phyloP scores from a whole-genome alignment of 2,113 vertebrate genomes.

The Microcebus murinus region DNA sequence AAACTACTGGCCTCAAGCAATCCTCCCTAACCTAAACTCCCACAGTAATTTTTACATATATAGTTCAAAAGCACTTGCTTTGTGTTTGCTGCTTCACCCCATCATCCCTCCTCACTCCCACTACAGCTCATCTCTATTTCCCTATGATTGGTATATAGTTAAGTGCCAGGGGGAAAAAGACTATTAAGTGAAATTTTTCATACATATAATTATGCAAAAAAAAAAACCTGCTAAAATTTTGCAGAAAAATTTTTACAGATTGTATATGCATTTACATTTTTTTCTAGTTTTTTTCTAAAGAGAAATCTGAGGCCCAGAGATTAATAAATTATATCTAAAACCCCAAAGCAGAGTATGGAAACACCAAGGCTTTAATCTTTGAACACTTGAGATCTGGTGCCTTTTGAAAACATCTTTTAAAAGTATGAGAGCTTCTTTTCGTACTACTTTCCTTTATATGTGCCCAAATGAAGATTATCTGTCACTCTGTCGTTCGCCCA shows the following conservation, averaged over 20 bases:
- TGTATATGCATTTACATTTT: neutral
- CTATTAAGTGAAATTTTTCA: neutral
- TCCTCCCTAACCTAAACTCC: neutral
- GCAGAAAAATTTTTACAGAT: neutral
- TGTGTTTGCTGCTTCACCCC: neutral
- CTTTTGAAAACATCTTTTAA: slow-evolving; percentile 22
- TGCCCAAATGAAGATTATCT: neutral
- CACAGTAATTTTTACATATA: neutral
- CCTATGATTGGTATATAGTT: neutral
- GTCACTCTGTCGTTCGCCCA: neutral
- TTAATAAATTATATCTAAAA: neutral
- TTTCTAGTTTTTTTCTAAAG: neutral
- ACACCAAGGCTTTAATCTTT: neutral
- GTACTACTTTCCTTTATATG: neutral
- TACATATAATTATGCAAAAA: neutral
- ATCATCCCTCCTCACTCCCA: neutral
- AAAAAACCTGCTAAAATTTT: neutral
- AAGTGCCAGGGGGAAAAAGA: neutral
- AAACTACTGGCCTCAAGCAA: neutral
- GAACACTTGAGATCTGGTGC: slow-evolving; percentile 6
- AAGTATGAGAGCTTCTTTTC: neutral
- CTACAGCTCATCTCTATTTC: neutral
- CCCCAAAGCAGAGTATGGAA: neutral
- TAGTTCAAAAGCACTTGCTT: neutral
- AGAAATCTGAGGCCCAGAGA: neutral